Evolutionary conservation across 2,888 invertebrate genomes (phyloP).

Genomic region (Drosophila flavopinicola): DNA sequence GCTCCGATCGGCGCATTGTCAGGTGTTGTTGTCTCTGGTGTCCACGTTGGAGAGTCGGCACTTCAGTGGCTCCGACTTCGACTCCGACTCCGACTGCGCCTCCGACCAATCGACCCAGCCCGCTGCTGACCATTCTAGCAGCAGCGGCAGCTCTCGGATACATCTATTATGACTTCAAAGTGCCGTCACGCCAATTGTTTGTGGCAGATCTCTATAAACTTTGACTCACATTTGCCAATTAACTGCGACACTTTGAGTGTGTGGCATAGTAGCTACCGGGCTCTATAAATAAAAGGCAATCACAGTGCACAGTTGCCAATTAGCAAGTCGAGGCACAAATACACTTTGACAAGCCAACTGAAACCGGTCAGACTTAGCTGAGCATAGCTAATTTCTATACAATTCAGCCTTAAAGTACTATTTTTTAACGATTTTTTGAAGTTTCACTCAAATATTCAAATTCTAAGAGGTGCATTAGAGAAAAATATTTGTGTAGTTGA

Average conservation of each 20-base stretch:
- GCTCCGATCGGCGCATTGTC: conserved; percentile 40
- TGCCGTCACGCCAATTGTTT: conserved; percentile 78
- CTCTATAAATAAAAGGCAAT: conserved; percentile 77
- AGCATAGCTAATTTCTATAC: neutral
- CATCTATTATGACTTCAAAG: conserved; percentile 81
- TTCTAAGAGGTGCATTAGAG: neutral
- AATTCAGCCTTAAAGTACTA: neutral
- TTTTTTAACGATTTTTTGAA: neutral
- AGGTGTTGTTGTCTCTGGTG: conserved; percentile 53
- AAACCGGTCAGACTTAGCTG: neutral
- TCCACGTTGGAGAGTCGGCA: conserved; percentile 54
- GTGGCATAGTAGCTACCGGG: conserved; percentile 70
- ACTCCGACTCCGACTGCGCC: too few relatives aligned
- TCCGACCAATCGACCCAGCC: neutral
- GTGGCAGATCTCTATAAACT: conserved; percentile 79
- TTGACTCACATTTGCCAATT: conserved; percentile 79
- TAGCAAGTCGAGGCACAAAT: conserved; percentile 38
- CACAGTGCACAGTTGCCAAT: conserved; percentile 32
- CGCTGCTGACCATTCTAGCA: neutral
- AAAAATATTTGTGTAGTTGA: too few relatives aligned
- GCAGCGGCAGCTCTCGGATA: conserved; percentile 37
- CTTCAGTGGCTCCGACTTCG: conserved; percentile 52
- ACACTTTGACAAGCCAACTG: conserved; percentile 29
- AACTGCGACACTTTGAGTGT: conserved; percentile 81
- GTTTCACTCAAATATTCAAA: neutral